phyloP scores from a whole-genome alignment of 2,888 invertebrate genomes.

The Drosophila affinis region DNA sequence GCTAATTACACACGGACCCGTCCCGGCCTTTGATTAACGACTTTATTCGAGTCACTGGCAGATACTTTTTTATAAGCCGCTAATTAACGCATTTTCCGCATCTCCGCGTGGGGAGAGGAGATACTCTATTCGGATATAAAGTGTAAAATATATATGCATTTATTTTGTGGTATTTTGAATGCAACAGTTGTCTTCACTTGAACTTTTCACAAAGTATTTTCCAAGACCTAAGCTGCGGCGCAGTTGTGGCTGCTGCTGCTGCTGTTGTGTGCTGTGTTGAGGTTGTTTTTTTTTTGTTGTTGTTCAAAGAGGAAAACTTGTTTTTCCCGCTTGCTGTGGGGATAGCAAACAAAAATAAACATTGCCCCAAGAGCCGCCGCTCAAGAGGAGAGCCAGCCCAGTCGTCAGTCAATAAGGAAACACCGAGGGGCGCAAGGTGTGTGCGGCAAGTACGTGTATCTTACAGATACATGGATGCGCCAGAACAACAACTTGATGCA shows the following conservation, averaged over 20 bases:
- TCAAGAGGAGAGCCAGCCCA: constrained; percentile 3
- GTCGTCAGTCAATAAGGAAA: constrained; percentile 65
- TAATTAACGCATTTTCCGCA: constrained; percentile 51
- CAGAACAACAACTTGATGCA: constrained; percentile 63
- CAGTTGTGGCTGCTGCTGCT: constrained; percentile 46
- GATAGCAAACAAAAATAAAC: constrained; percentile 67
- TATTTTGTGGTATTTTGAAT: constrained; percentile 29
- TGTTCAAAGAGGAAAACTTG: constrained; percentile 66
- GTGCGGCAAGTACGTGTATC: constrained; percentile 61
- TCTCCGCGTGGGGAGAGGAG: constrained; percentile 19
- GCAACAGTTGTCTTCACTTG: constrained; percentile 53
- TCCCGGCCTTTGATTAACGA: constrained; percentile 53
- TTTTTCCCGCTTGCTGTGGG: constrained; percentile 66
- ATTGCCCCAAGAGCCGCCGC: constrained; percentile 47
- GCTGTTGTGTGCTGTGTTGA: constrained; percentile 45
- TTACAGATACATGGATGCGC: constrained; percentile 63
- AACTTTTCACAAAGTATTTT: constrained; percentile 53
- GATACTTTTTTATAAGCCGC: constrained; percentile 26
- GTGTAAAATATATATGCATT: constrained; percentile 32
- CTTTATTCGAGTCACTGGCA: constrained; percentile 39
- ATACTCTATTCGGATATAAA: constrained; percentile 19
- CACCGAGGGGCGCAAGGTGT: constrained; percentile 40
- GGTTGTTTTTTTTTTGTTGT: constrained; percentile 41
- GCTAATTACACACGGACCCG: constrained; percentile 45
- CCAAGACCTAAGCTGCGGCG: constrained; percentile 49